Base-by-base conservation (phyloP, 2,797 vertebrate species). In the Syndactyla subalaris region DNA sequence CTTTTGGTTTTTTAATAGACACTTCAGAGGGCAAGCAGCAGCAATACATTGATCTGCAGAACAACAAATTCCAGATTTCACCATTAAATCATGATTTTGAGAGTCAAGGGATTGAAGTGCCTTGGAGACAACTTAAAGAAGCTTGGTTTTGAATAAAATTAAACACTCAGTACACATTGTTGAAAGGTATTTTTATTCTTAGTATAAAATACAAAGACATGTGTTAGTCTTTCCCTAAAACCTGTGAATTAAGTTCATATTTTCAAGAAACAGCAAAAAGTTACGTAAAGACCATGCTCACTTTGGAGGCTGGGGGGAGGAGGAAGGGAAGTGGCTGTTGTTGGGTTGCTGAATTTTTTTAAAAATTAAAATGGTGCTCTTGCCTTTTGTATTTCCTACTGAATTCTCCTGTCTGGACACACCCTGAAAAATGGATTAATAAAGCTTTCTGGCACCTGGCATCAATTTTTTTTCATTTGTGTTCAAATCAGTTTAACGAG, bases 221-320 rank as follows among this genome's bases (percentile, higher is more conserved):
- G 2, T 38, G 29, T 22, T 71, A 65, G 22, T 16, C 21, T 20
- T 79, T 48, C 39, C 59, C 30, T 81, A 61, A 78, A 74, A 32
- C 10, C 32, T 54, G 19, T 21, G 29, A 79, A 73, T n/a, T 65
- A 76, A 49, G 20, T 7, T 29, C 14, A 3, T 12, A 29, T 51
- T 79, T 79, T 89, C 46, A 86, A 83, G 48, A 62, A 59, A 32
- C 32, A 72, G 34, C 1, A 19, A 73, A 66, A 82, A 58, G 34
- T n/a, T 51, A 70, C 3, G 46, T 59, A 61, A 90, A 86, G 3
- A 1, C 2, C 30, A 61, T 20, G 57, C 51, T 59, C 61, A 34
- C 4, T 62, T 12, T 26, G 19, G 5, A 7, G 12, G 30, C 2
- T 5, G 5, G 9, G 7, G 36, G 3, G 7, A 12, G 8, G 6